Percentiles rank a stretch among this genome's conserved stretches.
Conservation (phyloP, 2,797 vertebrate genomes). For the Sebastes elongatus region DNA sequence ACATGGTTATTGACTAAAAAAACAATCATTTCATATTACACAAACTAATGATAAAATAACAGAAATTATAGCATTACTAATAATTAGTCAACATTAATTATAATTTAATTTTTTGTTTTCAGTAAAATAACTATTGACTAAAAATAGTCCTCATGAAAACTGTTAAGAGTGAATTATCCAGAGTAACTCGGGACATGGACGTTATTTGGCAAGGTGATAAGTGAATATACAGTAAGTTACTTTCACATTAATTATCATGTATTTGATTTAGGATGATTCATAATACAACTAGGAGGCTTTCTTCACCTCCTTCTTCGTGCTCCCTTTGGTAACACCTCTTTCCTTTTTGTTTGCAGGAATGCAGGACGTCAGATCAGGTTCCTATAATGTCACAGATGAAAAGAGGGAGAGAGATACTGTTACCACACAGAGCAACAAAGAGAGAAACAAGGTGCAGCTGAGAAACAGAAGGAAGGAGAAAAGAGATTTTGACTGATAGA, state of each 20-base stretch:
- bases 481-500: background rate
- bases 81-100: no score
- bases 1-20: no score
- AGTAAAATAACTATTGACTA: no score
- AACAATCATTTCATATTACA: no score
- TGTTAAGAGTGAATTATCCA: background rate
- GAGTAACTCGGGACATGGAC: fast-evolving
- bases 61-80: no score
- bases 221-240: background rate
- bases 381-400: constrained; percentile 33
- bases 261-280: background rate
- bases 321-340: background rate
- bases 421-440: constrained; percentile 14
- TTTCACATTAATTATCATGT: background rate
- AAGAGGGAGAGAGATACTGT: constrained; percentile 36
- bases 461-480: background rate
- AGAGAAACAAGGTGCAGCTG: background rate
- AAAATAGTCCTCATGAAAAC: background rate
- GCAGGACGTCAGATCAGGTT: constrained; percentile 62
- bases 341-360: constrained; percentile 67
- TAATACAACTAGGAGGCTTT: background rate
- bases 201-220: background rate
- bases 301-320: background rate
- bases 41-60: no score
- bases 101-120: no score